phyloP scores from a whole-genome alignment of 1,140 invertebrate genomes.

The Nasonia longicornis region DNA sequence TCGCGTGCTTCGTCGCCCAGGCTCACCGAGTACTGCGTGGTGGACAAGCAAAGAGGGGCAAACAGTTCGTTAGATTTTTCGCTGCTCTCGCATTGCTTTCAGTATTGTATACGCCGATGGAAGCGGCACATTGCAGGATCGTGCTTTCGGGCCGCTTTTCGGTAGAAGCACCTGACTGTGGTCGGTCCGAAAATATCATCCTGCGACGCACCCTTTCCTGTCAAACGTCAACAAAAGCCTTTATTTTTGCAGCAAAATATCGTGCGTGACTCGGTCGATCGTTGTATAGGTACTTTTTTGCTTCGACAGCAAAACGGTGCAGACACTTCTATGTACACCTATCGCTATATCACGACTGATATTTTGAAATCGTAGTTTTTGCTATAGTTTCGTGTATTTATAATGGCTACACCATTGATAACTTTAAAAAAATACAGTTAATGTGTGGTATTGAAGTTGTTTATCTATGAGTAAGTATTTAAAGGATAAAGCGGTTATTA shows the following conservation, averaged over 20 bases:
- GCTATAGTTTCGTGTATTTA: not conserved
- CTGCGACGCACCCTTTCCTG: not conserved
- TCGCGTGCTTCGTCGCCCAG: slow-evolving; percentile 85
- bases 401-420: not conserved
- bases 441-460: not conserved
- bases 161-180: not conserved
- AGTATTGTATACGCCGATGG: not conserved
- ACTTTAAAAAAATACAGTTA: not conserved
- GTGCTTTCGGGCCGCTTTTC: not conserved
- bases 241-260: slow-evolving; percentile 28
- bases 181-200: not conserved
- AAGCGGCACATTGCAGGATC: not conserved
- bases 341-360: not conserved
- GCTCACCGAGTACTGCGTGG: slow-evolving; percentile 81
- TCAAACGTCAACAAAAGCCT: slow-evolving; percentile 1
- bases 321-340: slow-evolving; percentile 9
- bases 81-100: not conserved
- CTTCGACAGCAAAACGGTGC: not conserved
- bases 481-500: not conserved
- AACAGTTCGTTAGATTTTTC: slow-evolving; percentile 13
- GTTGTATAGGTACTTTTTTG: not conserved
- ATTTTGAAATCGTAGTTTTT: not conserved
- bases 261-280: slow-evolving; percentile 28
- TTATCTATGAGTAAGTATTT: not conserved
- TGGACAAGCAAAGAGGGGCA: slow-evolving; percentile 10